Conservation (phyloP, 2,797 vertebrate genomes). For the Limnodromus scolopaceus region DNA sequence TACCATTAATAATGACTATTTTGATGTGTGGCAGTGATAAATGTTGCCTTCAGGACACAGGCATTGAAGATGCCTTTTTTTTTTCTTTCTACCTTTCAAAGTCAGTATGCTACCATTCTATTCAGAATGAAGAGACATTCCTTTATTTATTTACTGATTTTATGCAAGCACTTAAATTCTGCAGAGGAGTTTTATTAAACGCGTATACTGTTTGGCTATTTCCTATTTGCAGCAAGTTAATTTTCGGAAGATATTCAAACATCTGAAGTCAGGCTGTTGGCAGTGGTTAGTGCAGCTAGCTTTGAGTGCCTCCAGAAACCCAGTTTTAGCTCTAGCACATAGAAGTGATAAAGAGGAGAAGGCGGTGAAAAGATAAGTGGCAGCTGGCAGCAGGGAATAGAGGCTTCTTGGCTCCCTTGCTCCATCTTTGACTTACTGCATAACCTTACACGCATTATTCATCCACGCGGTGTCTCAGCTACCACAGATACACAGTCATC, state of each 20-base stretch:
- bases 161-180: background rate
- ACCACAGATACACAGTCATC: background rate
- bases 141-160: background rate
- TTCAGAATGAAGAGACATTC: background rate
- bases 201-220: background rate
- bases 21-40: background rate
- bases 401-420: background rate
- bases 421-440: background rate
- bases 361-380: background rate
- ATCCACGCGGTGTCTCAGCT: background rate
- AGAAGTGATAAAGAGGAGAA: slow-evolving; percentile 13
- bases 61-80: fast-evolving
- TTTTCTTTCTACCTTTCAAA: background rate
- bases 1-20: background rate
- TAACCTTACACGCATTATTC: background rate
- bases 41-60: background rate
- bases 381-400: background rate
- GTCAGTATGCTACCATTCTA: background rate
- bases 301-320: background rate
- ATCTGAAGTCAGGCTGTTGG: background rate
- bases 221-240: background rate
- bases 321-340: background rate
- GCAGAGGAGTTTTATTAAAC: background rate
- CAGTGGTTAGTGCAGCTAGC: background rate
- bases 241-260: background rate